Percentiles rank a stretch among this genome's conserved stretches.
Conservation (phyloP, 2,113 vertebrate genomes). For the Psilopsiagon aurifrons region DNA sequence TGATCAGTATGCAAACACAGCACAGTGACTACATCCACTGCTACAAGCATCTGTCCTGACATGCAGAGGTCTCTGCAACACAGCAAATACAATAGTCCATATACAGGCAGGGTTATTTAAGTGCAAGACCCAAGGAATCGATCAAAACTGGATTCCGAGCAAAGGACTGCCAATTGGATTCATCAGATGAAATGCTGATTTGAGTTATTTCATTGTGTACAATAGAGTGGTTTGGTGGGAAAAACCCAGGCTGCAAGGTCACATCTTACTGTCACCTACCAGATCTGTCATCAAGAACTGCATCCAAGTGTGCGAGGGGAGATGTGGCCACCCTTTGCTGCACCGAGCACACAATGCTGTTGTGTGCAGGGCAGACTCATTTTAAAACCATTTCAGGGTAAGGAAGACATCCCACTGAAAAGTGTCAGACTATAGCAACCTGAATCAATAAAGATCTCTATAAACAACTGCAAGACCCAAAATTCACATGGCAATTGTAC, state of each 20-base stretch:
- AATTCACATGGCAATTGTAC: background rate
- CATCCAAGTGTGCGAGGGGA: background rate
- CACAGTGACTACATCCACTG: background rate
- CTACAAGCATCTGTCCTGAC: background rate
- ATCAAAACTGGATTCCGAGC: background rate
- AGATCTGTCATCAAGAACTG: background rate
- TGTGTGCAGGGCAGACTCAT: background rate
- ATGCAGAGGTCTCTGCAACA: background rate
- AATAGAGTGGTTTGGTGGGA: background rate
- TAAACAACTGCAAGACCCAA: background rate
- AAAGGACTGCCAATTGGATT: background rate
- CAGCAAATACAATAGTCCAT: background rate
- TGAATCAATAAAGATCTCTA: background rate
- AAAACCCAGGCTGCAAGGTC: background rate
- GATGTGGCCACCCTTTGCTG: background rate
- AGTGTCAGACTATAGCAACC: background rate
- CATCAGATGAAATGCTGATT: background rate
- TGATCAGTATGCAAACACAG: conserved; percentile 39
- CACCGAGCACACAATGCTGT: background rate
- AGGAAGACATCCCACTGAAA: background rate
- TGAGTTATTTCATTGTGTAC: background rate
- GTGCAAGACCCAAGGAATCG: background rate
- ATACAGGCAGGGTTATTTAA: background rate
- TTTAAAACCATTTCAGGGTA: background rate
- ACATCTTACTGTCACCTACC: background rate